phyloP scores from a whole-genome alignment of 2,888 invertebrate genomes.

The Cactoblastis cactorum region DNA sequence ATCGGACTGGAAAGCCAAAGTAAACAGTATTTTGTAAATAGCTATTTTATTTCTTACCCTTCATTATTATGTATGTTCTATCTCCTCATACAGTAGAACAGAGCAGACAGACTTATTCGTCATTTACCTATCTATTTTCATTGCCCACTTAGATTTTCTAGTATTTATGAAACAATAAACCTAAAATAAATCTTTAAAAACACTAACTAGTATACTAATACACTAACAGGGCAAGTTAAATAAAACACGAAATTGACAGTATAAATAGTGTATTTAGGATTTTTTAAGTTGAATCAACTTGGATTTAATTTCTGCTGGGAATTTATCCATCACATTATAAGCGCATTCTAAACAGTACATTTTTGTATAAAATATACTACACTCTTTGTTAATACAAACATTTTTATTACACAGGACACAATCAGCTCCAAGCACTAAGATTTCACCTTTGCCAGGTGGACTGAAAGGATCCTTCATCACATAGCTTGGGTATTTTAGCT shows the following conservation, averaged over 20 bases:
- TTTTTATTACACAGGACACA: conserved; percentile 83
- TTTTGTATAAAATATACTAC: conserved; percentile 89
- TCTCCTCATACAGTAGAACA: no score
- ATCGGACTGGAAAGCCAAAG: conserved; percentile 78
- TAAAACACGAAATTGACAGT: no score
- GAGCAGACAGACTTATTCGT: no score
- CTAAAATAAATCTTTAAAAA: no score
- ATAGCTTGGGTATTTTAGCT: conserved; percentile 86
- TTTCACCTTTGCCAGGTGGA: conserved; percentile 86
- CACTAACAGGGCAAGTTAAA: not conserved
- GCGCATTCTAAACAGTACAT: conserved; percentile 88
- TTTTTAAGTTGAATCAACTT: conserved; percentile 71
- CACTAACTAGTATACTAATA: not conserved
- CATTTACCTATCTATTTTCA: no score
- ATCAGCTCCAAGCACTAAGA: conserved; percentile 86
- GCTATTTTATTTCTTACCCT: conserved; percentile 31
- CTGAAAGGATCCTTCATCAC: conserved; percentile 92
- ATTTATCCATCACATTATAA: conserved; percentile 70
- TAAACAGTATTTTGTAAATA: conserved; percentile 75
- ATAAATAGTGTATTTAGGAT: conserved; percentile 41
- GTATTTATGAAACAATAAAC: no score
- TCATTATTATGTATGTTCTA: not conserved
- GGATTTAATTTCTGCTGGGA: conserved; percentile 84
- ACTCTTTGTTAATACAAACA: conserved; percentile 86
- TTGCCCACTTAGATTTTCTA: no score